Conservation (phyloP, 2,797 vertebrate genomes). For the Gambusia yucatana region DNA sequence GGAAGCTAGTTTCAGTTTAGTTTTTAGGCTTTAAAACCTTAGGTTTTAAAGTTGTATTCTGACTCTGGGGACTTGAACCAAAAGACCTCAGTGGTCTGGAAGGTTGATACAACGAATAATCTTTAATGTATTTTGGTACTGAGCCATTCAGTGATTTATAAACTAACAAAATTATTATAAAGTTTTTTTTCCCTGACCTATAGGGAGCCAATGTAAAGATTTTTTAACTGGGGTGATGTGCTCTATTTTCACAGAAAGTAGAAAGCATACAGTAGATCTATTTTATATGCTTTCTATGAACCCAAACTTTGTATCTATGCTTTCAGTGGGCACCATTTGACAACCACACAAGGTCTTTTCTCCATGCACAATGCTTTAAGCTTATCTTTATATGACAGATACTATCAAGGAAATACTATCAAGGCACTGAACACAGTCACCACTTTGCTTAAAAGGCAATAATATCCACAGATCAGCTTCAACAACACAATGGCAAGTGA, state of each 20-base stretch:
- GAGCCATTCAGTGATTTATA: too few relatives aligned
- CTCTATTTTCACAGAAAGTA: not conserved
- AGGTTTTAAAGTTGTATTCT: not conserved
- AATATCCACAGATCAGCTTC: not conserved
- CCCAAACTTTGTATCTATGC: not conserved
- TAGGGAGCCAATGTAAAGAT: too few relatives aligned
- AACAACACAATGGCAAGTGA: not conserved
- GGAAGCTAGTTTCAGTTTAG: too few relatives aligned
- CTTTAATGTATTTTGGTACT: too few relatives aligned
- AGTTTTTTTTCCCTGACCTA: too few relatives aligned
- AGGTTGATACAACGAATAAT: too few relatives aligned
- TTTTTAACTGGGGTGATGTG: too few relatives aligned
- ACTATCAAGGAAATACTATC: not conserved
- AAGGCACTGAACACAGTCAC: not conserved
- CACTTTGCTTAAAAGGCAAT: not conserved
- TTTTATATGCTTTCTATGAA: constrained; percentile 8
- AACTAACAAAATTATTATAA: too few relatives aligned
- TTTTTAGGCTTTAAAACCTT: too few relatives aligned
- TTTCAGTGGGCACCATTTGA: constrained; percentile 14
- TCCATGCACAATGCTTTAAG: not conserved
- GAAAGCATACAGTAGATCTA: not conserved
- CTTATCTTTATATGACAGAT: constrained; percentile 3
- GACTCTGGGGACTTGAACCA: not conserved
- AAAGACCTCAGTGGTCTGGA: too few relatives aligned
- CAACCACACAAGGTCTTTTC: constrained; percentile 1